Evolutionary conservation across 2,888 invertebrate species (phyloP), one percentile per base, ranked within the genome.

Genomic region (Yponomeuta cagnagella): DNA sequence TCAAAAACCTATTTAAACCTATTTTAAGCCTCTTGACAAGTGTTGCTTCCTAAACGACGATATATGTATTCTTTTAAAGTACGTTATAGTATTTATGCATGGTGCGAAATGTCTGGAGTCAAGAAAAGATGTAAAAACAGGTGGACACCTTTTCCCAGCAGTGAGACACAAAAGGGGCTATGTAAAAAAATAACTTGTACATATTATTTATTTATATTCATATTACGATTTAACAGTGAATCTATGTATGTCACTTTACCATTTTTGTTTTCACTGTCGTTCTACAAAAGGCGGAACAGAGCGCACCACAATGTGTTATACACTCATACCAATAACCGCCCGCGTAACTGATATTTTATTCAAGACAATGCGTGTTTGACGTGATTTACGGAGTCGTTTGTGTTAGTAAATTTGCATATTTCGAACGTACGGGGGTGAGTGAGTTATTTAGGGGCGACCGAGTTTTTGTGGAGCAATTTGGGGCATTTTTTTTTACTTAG

Each of bases 261-360:
- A 12, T 58, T 58, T 58, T 58, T 58, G 1, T 15, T 43, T 58
- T 52, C 52, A 12, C 0, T 52, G 10, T 8, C 52, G 15, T 15
- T 15, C 52, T 23, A 23, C 23, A 15, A 58, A 43, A 43, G 43
- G 9, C 8, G 15, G 15, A 58, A 12, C 52, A 8, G 12, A 15
- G 52, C 2, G 8, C 10, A 58, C 15, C 15, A 58, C 52, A 58
- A 58, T 58, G 52, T 58, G 52, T 58, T 15, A 58, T 52, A 37
- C 37, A 37, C 5, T 37, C 37, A 37, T 43, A 58, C 52, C 52
- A 58, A 58, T 58, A 58, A 58, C 52, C 2, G 52, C 52, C 52
- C 52, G 52, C 52, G 52, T 58, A 58, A 58, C 52, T 58, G 52
- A 58, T 58, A 58, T 58, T 58, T 58, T 58, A 58, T 58, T 58